Percentiles rank a stretch among this genome's conserved stretches.
Evolutionary conservation across 2,797 vertebrate species (phyloP).

Genomic region (Alosa sapidissima): DNA sequence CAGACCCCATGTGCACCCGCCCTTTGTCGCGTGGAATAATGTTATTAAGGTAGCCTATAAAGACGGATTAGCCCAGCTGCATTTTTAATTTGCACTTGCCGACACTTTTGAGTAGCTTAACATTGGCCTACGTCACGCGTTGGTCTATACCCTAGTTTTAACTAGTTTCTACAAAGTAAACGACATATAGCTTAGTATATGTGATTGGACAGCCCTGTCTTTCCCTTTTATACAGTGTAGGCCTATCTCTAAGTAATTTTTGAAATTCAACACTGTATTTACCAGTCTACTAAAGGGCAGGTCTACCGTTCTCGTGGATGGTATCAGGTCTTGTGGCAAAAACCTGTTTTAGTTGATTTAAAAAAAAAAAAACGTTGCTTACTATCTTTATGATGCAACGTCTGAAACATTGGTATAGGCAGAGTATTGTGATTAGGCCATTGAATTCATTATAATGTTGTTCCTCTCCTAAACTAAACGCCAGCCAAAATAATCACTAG

Average conservation of each 20-base stretch:
- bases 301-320: not conserved
- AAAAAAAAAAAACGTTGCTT: not conserved
- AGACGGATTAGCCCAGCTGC: slow-evolving; percentile 19
- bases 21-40: slow-evolving; percentile 22
- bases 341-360: not conserved
- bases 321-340: no score
- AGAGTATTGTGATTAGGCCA: not conserved
- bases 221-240: not conserved
- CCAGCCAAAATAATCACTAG: not conserved
- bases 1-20: not conserved
- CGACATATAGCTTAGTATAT: no score
- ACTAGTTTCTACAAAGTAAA: no score
- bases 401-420: not conserved
- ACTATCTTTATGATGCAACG: not conserved
- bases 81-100: not conserved
- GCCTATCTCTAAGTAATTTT: not conserved
- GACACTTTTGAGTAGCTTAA: slow-evolving; percentile 5
- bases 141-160: not conserved
- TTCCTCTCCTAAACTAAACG: not conserved
- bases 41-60: slow-evolving; percentile 4
- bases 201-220: not conserved
- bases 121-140: not conserved
- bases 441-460: not conserved
- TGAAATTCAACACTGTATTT: not conserved
- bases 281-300: not conserved